phyloP scores from a whole-genome alignment of 2,888 invertebrate species.

The Heliconius aoede region DNA sequence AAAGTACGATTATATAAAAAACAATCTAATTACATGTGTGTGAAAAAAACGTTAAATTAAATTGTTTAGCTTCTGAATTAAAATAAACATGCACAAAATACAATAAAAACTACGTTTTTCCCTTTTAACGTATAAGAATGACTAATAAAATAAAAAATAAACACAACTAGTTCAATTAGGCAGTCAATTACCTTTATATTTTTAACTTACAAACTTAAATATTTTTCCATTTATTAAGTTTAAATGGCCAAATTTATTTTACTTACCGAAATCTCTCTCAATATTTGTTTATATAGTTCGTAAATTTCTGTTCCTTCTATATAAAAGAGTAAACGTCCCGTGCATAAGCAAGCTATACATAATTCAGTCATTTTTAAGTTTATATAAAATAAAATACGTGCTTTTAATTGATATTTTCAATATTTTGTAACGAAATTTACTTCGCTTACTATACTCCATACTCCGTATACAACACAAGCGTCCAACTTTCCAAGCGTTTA shows the following conservation, averaged over 20 bases:
- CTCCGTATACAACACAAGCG: neutral
- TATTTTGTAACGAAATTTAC: neutral
- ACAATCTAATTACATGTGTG: too few species aligned
- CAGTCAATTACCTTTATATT: neutral
- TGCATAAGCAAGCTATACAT: constrained; percentile 67
- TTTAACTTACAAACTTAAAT: too few species aligned
- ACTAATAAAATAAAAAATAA: too few species aligned
- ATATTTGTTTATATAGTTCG: constrained; percentile 65
- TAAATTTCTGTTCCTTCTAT: constrained; percentile 63
- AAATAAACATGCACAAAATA: too few species aligned
- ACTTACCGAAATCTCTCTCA: constrained; percentile 72
- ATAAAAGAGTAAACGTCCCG: constrained; percentile 62
- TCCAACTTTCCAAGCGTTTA: constrained; percentile 8
- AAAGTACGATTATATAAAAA: too few species aligned
- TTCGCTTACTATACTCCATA: too few species aligned
- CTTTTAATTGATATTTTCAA: constrained; percentile 18
- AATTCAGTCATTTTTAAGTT: constrained; percentile 65
- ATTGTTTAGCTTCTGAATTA: too few species aligned
- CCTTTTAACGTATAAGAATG: too few species aligned
- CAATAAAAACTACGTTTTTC: too few species aligned
- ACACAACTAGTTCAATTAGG: too few species aligned
- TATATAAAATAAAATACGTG: neutral
- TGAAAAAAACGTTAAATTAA: too few species aligned
- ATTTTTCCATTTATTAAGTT: neutral
- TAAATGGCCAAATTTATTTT: constrained; percentile 1